Conservation (phyloP, 2,888 invertebrate genomes). For the Coecobrya sp. region DNA sequence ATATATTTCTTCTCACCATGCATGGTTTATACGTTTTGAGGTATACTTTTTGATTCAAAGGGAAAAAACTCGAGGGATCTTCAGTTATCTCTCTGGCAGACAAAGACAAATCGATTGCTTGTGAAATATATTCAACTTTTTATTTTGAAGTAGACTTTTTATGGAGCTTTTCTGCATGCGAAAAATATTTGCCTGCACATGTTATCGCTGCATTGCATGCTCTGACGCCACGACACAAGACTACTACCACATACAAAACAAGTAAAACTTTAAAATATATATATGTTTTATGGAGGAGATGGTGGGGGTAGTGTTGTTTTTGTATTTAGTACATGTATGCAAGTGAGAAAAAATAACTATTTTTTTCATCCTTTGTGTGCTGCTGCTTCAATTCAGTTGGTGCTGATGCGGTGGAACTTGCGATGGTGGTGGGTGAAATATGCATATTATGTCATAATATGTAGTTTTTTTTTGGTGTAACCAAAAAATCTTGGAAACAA, state of each 20-base stretch:
- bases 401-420: background rate
- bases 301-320: background rate
- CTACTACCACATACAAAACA: background rate
- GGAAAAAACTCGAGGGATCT: slow-evolving; percentile 56
- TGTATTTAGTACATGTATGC: background rate
- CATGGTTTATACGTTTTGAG: background rate
- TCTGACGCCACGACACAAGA: background rate
- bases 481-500: background rate
- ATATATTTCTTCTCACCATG: slow-evolving; percentile 3
- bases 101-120: slow-evolving; percentile 78
- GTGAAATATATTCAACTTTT: slow-evolving; percentile 49
- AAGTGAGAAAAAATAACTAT: background rate
- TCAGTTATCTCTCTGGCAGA: slow-evolving; percentile 63
- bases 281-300: background rate
- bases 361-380: background rate
- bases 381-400: background rate
- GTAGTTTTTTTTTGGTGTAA: background rate
- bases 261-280: background rate
- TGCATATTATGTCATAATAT: background rate
- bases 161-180: slow-evolving; percentile 18
- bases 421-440: background rate
- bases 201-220: slow-evolving; percentile 36
- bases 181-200: background rate
- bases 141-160: slow-evolving; percentile 28
- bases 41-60: slow-evolving; percentile 45